These are phyloP conservation scores for Umimayanthus chanpuru DNA, from an alignment of 92 coral and sea anemone genomes.

Conservation along the genomic window DNA sequence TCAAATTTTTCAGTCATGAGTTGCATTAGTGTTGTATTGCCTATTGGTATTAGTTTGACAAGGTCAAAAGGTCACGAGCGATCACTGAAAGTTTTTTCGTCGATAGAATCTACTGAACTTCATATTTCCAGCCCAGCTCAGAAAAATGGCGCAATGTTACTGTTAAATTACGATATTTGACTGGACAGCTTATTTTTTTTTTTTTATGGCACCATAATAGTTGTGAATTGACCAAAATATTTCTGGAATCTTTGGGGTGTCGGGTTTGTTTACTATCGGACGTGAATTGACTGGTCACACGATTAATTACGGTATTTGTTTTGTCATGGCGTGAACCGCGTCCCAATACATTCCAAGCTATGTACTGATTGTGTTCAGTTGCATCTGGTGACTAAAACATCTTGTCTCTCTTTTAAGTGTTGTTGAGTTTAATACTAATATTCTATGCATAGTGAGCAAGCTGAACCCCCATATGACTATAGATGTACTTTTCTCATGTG, in stretches of 20 bases:
- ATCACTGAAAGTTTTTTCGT: background rate
- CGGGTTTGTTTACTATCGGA: background rate
- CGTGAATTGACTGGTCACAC: background rate
- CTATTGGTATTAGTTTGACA: background rate
- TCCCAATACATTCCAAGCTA: background rate
- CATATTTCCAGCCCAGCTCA: background rate
- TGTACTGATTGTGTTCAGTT: background rate
- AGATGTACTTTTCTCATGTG: background rate
- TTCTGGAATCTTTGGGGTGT: background rate
- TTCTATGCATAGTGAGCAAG: no score
- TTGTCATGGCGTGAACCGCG: background rate
- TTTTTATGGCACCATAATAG: background rate
- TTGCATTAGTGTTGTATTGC: background rate
- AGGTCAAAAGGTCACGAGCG: constrained; percentile 36
- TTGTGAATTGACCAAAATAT: no score
- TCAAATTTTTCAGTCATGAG: background rate
- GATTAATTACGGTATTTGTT: background rate
- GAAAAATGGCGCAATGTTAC: background rate
- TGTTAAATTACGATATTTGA: no score
- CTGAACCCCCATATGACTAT: background rate
- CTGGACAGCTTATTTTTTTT: background rate
- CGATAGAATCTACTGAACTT: background rate
- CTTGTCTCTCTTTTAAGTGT: background rate
- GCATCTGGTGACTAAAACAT: background rate
- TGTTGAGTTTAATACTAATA: background rate